A percentile compares a stretch with the other conserved stretches of the same genome.
Conservation (phyloP, 1,140 invertebrate genomes). For the Portunus trituberculatus region DNA sequence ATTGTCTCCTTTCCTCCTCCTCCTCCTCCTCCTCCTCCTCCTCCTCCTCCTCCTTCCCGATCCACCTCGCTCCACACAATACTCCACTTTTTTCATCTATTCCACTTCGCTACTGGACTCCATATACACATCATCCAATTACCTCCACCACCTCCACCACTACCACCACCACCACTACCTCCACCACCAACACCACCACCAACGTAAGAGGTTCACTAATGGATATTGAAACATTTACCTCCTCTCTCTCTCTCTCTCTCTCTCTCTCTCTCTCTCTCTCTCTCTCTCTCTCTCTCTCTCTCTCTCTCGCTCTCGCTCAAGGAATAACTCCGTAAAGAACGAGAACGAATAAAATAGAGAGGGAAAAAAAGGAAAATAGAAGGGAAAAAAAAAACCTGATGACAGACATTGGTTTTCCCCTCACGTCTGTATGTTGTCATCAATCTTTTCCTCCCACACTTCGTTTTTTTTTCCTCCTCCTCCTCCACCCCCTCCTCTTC, state of each 20-base stretch:
- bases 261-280: slow-evolving; percentile 20
- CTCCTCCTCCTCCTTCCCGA: too few species aligned
- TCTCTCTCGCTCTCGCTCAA: too few species aligned
- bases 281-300: neutral
- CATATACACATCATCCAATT: neutral
- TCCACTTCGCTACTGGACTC: neutral
- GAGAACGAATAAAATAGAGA: neutral
- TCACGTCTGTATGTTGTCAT: neutral
- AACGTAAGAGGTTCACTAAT: neutral
- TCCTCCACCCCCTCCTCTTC: too few species aligned
- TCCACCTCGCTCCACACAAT: too few species aligned
- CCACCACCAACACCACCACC: neutral
- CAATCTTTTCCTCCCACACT: neutral
- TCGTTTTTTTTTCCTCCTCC: neutral
- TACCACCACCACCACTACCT: neutral
- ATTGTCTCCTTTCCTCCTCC: too few species aligned
- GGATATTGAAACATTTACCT: slow-evolving; percentile 23
- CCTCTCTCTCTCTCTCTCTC: slow-evolving; percentile 3
- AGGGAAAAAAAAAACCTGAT: neutral
- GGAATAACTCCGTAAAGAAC: neutral
- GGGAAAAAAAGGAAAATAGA: neutral
- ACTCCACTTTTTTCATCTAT: neutral
- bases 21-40: too few species aligned
- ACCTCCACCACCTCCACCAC: too few species aligned
- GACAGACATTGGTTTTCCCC: slow-evolving; percentile 10